Evolutionary conservation across 2,113 vertebrate genomes (phyloP).

Genomic region (Cacatua alba): DNA sequence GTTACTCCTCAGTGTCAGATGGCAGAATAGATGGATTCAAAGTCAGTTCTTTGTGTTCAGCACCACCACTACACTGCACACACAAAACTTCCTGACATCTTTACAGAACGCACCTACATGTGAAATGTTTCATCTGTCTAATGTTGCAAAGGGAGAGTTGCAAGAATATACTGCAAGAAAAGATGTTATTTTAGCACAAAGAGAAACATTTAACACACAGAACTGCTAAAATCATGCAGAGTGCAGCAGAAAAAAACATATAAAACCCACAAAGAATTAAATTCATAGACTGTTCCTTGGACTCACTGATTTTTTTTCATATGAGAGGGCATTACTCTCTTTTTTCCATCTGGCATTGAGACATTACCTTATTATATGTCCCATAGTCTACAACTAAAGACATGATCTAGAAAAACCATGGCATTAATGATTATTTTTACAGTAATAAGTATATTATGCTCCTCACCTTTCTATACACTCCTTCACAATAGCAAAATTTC

Average conservation of each 20-base stretch:
- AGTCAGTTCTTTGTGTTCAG: neutral
- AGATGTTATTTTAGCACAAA: neutral
- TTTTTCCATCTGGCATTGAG: slow-evolving; percentile 23
- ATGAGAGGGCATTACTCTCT: neutral
- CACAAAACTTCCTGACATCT: neutral
- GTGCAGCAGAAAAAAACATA: neutral
- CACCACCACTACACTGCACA: neutral
- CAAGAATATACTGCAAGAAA: neutral
- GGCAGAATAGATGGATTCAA: neutral
- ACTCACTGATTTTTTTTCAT: slow-evolving; percentile 26
- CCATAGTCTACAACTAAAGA: slow-evolving; percentile 31
- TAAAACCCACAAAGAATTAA: slow-evolving; percentile 2
- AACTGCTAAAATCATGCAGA: neutral
- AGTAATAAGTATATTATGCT: slow-evolving; percentile 6
- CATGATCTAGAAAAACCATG: slow-evolving; percentile 1
- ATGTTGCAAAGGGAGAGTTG: neutral
- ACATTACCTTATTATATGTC: slow-evolving; percentile 29
- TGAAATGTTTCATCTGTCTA: neutral
- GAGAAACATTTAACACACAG: slow-evolving; percentile 16
- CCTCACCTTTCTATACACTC: slow-evolving; percentile 95
- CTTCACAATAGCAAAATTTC: slow-evolving; percentile 96
- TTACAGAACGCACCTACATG: neutral
- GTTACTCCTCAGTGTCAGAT: neutral
- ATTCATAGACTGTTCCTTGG: slow-evolving; percentile 2
- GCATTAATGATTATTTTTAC: slow-evolving; percentile 36